phyloP scores from a whole-genome alignment of 2,113 vertebrate species.

The Lycaon pictus region DNA sequence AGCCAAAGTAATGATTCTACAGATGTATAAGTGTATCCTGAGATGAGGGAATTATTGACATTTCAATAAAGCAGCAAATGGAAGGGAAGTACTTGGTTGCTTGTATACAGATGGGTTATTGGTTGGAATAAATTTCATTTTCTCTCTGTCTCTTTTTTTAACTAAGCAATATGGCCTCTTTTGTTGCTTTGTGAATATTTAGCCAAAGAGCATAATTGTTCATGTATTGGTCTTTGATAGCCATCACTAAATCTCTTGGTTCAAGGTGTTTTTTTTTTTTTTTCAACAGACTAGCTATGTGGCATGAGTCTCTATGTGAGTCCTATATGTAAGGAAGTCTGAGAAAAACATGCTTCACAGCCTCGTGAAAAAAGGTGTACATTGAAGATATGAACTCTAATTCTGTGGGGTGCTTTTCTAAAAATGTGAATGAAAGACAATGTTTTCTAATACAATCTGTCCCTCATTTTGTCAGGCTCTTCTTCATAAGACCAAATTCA shows the following conservation, averaged over 20 bases:
- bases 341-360: not conserved
- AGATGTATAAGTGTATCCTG: conserved; percentile 70
- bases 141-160: not conserved
- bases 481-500: not conserved
- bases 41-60: conserved; percentile 56
- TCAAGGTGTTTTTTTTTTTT: not conserved
- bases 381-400: not conserved
- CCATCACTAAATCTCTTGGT: not conserved
- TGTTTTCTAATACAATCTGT: not conserved
- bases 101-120: conserved; percentile 29
- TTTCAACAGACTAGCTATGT: accelerated
- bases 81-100: conserved; percentile 44
- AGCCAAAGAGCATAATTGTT: not conserved
- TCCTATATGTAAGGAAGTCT: not conserved
- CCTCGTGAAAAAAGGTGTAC: not conserved
- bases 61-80: conserved; percentile 52
- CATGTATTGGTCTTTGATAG: not conserved
- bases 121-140: conserved; percentile 38
- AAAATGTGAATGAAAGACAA: not conserved
- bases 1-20: conserved; percentile 64
- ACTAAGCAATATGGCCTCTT: not conserved
- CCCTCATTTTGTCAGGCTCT: not conserved
- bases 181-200: not conserved
- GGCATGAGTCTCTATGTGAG: not conserved
- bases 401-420: not conserved